Evolutionary conservation across 53 echinoderm and acorn worm genomes (phyloP).

Genomic region (Henricia sp.): DNA sequence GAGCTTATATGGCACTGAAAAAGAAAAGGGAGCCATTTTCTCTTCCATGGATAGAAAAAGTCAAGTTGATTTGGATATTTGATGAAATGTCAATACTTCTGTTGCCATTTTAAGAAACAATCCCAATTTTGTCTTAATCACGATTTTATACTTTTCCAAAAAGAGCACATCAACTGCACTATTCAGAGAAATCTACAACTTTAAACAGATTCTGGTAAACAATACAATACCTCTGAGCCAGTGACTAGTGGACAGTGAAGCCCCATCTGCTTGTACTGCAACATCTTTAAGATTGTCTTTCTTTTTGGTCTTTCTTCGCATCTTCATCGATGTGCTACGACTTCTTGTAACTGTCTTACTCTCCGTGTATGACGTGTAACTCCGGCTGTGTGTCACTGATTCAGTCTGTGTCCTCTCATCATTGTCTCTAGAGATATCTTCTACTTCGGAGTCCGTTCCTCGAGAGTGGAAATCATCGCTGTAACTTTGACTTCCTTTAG

Average conservation of each 20-base stretch:
- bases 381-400: slow-evolving; percentile 51
- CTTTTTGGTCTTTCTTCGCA: neutral
- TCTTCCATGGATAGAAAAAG: no score
- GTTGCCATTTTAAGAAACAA: no score
- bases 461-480: slow-evolving; percentile 68
- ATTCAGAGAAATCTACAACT: no score
- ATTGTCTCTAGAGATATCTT: slow-evolving; percentile 60
- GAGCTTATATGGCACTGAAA: no score
- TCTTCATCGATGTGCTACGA: slow-evolving; percentile 45
- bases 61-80: no score
- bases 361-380: slow-evolving; percentile 68
- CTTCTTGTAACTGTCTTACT: slow-evolving; percentile 57
- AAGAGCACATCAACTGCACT: no score
- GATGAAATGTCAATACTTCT: no score
- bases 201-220: no score
- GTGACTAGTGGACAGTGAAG: slow-evolving; percentile 44
- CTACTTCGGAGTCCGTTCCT: slow-evolving; percentile 62
- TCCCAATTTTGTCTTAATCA: no score
- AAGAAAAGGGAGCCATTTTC: no score
- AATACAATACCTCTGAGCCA: slow-evolving; percentile 71
- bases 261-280: slow-evolving; percentile 64
- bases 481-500: slow-evolving; percentile 35
- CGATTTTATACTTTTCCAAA: no score
- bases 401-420: slow-evolving; percentile 22
- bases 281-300: slow-evolving; percentile 34